Conservation (phyloP, 2,113 vertebrate species). For the Gila orcuttii region DNA sequence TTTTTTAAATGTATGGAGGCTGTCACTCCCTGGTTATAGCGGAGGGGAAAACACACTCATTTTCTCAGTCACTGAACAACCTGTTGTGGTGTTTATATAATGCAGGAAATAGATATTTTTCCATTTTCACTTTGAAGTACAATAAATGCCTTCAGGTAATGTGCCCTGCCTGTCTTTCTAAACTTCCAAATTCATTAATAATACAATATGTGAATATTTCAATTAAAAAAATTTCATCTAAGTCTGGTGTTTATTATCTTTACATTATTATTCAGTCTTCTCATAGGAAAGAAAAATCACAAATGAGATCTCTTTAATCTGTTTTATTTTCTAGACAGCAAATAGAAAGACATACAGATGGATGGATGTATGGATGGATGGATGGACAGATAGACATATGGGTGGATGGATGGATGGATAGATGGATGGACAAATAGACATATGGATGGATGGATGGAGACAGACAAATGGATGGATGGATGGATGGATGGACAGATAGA, state of each 20-base stretch:
- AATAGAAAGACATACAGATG: not conserved
- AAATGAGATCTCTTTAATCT: not conserved
- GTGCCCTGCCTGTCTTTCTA: not conserved
- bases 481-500: not conserved
- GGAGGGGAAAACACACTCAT: conserved; percentile 68
- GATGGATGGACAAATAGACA: not conserved
- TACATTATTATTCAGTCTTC: conserved; percentile 6
- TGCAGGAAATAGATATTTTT: not conserved
- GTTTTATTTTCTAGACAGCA: not conserved
- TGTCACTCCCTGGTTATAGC: conserved; percentile 67
- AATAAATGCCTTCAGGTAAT: not conserved
- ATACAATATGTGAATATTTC: not conserved
- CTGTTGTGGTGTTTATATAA: conserved; percentile 51
- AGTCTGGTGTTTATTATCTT: not conserved
- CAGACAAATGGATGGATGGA: not conserved
- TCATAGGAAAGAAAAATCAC: not conserved
- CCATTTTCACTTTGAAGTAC: not conserved
- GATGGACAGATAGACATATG: not conserved
- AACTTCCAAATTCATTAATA: not conserved
- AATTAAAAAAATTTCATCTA: not conserved
- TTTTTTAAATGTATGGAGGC: conserved; percentile 67
- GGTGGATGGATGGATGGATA: not conserved
- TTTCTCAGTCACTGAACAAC: conserved; percentile 66
- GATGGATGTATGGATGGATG: not conserved
- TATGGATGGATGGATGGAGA: not conserved